These are phyloP conservation scores for Proisotoma minuta DNA, from an alignment of 2,888 invertebrate species.

Conservation along the genomic window DNA sequence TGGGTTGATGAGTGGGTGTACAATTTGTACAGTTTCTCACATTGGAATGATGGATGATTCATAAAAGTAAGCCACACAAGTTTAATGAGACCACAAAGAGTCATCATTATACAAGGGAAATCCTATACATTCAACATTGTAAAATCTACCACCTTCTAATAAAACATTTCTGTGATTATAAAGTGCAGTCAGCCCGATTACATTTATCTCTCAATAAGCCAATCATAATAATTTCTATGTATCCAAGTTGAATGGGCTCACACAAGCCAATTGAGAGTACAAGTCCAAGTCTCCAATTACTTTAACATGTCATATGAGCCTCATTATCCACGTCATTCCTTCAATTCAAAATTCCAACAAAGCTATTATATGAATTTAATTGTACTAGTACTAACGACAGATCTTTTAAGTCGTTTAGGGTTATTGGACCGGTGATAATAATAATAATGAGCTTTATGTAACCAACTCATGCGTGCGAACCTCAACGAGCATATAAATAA, in stretches of 20 bases:
- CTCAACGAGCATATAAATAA: background rate
- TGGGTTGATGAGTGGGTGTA: too few relatives aligned
- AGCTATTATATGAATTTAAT: background rate
- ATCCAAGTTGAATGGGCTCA: background rate
- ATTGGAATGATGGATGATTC: too few relatives aligned
- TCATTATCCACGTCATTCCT: background rate
- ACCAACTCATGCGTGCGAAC: background rate
- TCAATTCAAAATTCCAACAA: background rate
- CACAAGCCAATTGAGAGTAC: background rate
- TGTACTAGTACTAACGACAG: too few relatives aligned
- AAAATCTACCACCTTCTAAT: background rate
- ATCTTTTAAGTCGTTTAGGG: too few relatives aligned
- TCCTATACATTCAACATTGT: background rate
- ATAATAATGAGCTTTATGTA: too few relatives aligned
- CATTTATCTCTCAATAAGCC: too few relatives aligned
- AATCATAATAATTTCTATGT: background rate
- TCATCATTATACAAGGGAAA: background rate
- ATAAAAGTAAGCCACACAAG: background rate
- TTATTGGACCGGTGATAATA: too few relatives aligned
- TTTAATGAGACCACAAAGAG: slow-evolving; percentile 14
- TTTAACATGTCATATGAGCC: background rate
- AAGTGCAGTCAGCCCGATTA: background rate
- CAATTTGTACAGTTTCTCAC: too few relatives aligned
- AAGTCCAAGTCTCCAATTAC: background rate
- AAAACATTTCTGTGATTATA: background rate